Evolutionary conservation across 2,797 vertebrate species (phyloP).

Genomic region (Protonibea diacanthus): DNA sequence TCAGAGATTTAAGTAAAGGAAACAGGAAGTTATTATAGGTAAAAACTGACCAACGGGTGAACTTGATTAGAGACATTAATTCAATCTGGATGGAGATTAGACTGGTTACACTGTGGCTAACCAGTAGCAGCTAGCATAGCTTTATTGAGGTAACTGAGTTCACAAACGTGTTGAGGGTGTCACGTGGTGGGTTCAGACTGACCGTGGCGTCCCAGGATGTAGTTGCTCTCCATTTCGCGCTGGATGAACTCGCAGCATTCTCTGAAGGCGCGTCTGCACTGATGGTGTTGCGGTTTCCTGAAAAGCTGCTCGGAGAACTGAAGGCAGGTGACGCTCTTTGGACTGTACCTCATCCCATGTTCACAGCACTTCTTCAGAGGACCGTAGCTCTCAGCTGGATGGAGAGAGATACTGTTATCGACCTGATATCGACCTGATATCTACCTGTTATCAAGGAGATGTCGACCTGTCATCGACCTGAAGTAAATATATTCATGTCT

Average conservation of each 20-base stretch:
- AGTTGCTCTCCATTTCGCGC: background rate
- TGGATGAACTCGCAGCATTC: conserved; percentile 82
- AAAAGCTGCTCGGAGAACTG: background rate
- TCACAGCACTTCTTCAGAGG: conserved; percentile 73
- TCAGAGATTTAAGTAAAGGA: no score
- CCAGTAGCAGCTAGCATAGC: background rate
- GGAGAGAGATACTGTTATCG: conserved; percentile 2
- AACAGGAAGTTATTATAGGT: no score
- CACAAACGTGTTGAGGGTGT: no score
- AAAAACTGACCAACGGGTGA: no score
- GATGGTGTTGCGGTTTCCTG: rapidly evolving
- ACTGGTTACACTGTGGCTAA: no score
- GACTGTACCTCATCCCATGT: conserved; percentile 71
- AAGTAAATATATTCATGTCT: no score
- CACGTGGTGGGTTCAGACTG: conserved; percentile 60
- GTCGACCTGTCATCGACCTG: no score
- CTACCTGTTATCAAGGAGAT: no score
- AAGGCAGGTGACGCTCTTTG: conserved; percentile 49
- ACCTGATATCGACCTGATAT: no score
- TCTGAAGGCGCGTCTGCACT: conserved; percentile 66
- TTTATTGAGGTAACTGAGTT: no score
- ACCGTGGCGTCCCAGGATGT: conserved; percentile 84
- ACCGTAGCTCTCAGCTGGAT: conserved; percentile 8
- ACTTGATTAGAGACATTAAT: no score
- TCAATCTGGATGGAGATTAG: no score